Conservation (phyloP, 2,888 invertebrate genomes). For the Erebia aethiops region DNA sequence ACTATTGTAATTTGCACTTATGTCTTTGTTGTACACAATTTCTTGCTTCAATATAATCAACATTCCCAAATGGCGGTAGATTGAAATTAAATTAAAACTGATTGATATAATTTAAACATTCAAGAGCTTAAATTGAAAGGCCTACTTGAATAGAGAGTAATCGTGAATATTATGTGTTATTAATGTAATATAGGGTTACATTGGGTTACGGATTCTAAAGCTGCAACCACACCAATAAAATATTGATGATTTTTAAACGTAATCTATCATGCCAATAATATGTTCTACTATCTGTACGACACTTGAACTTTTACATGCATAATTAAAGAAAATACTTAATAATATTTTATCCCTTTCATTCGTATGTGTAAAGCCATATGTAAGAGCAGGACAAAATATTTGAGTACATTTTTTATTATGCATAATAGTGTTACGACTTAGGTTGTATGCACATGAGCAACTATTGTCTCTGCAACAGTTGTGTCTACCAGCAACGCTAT, state of each 20-base stretch:
- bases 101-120: not conserved
- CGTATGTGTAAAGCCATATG: not conserved
- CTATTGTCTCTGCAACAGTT: not conserved
- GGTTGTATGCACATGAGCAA: not conserved
- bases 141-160: slow-evolving; percentile 1
- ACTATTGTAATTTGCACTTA: not conserved
- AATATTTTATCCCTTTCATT: slow-evolving; percentile 6
- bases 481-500: no score
- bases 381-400: not conserved
- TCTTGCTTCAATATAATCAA: not conserved
- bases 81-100: not conserved
- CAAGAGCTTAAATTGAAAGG: slow-evolving; percentile 1
- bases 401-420: not conserved
- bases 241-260: slow-evolving; percentile 5
- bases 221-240: no score
- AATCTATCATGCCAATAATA: slow-evolving; percentile 22
- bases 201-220: no score
- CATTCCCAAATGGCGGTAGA: not conserved
- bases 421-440: slow-evolving; percentile 16
- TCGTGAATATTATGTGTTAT: not conserved
- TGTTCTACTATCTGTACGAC: slow-evolving; percentile 17
- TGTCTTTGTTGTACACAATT: not conserved
- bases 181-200: no score
- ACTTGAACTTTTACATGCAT: slow-evolving; percentile 12
- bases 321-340: not conserved